Percentiles rank a stretch among this genome's conserved stretches.
These are phyloP conservation scores for Brachionus asplanchnoidis DNA, from an alignment of 1,140 invertebrate genomes.

Conservation along the genomic window DNA sequence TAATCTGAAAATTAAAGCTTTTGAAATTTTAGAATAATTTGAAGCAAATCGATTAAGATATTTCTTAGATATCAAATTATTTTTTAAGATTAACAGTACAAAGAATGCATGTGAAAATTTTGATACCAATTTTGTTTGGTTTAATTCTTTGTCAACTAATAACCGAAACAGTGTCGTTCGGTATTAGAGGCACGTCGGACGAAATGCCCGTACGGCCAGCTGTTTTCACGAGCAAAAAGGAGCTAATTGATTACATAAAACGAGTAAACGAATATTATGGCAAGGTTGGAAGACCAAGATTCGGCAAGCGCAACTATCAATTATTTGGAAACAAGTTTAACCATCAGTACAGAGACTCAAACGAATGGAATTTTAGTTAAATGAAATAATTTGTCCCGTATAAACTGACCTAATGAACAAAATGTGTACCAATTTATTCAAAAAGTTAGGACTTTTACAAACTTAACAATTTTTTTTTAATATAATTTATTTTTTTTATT, in stretches of 20 bases:
- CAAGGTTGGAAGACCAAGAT: slow-evolving; percentile 16
- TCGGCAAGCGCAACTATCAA: slow-evolving; percentile 3
- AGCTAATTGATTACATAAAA: slow-evolving; percentile 25
- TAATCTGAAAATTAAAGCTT: neutral
- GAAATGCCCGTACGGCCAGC: neutral
- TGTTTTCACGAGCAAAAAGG: slow-evolving; percentile 21
- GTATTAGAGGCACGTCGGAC: neutral
- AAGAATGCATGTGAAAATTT: neutral
- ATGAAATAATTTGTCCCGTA: neutral
- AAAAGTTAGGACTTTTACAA: neutral
- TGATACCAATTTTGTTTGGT: neutral
- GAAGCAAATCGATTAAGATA: neutral
- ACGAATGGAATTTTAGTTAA: neutral
- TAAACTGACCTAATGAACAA: neutral
- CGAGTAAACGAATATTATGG: slow-evolving; percentile 36
- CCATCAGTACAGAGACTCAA: neutral
- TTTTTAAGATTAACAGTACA: neutral
- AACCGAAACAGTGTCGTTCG: neutral
- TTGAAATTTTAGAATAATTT: neutral
- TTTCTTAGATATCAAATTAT: neutral
- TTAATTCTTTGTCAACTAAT: neutral
- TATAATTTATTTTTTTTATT: neutral
- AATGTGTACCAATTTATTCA: neutral
- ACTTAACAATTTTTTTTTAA: neutral
- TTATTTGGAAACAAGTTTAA: neutral